phyloP scores from a whole-genome alignment of 2,888 invertebrate genomes.

The Conomelus anceps region DNA sequence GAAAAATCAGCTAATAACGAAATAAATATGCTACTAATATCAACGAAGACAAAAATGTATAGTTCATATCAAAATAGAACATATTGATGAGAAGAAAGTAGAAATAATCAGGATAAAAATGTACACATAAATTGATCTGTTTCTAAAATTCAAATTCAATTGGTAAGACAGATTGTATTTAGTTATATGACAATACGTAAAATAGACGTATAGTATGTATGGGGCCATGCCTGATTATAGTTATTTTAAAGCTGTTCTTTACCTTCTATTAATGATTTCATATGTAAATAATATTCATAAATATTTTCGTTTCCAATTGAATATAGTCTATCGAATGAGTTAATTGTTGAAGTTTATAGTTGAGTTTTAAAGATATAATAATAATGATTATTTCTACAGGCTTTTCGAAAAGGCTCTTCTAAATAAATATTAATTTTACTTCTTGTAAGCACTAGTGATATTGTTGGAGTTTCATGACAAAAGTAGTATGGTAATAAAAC shows the following conservation, averaged over 20 bases:
- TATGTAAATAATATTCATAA: background rate
- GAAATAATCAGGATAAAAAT: background rate
- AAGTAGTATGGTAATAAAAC: background rate
- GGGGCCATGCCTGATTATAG: background rate
- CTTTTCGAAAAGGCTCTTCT: background rate
- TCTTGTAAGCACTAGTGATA: constrained; percentile 4
- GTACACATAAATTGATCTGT: background rate
- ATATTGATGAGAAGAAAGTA: background rate
- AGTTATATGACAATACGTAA: constrained; percentile 10
- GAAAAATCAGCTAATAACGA: background rate
- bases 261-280: background rate
- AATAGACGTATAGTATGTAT: constrained; percentile 2
- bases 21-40: background rate
- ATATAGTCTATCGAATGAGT: background rate
- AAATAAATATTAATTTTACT: too few species aligned
- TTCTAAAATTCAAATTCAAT: background rate
- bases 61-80: background rate
- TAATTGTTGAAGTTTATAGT: background rate
- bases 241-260: background rate
- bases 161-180: constrained; percentile 1
- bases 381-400: background rate
- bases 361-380: background rate
- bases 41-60: background rate
- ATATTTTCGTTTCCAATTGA: background rate
- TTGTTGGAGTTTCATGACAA: background rate